Conservation (phyloP, 1,140 invertebrate genomes). For the Saccostrea cuccullata region DNA sequence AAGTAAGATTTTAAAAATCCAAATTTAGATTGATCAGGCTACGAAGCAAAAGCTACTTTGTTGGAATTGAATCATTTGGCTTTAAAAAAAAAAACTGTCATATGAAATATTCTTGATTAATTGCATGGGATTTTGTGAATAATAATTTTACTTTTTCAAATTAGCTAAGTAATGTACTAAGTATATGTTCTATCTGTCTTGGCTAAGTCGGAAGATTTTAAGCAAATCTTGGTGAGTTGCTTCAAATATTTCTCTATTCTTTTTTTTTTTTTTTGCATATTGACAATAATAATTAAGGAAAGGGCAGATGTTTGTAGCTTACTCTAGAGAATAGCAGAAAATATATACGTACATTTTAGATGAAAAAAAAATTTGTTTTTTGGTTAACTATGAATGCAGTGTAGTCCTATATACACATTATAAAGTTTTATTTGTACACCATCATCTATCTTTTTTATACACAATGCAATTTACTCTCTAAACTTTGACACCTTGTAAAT, state of each 20-base stretch:
- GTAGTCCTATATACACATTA: no score
- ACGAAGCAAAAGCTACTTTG: no score
- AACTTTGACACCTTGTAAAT: background rate
- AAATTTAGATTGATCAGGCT: no score
- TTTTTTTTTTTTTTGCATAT: slow-evolving; percentile 25
- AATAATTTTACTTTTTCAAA: no score
- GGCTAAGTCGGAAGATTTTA: slow-evolving; percentile 23
- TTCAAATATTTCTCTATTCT: background rate
- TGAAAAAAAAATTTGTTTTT: no score
- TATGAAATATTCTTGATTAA: no score
- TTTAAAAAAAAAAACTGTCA: no score
- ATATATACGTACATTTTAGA: no score
- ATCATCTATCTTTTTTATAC: background rate
- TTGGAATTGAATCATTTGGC: no score
- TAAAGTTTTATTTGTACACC: no score
- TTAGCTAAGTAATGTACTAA: background rate
- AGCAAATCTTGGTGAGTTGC: slow-evolving; percentile 29
- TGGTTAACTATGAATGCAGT: no score
- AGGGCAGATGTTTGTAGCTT: slow-evolving; percentile 23
- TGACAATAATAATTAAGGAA: background rate
- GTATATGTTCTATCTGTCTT: slow-evolving; percentile 28
- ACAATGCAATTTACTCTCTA: background rate
- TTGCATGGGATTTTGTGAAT: background rate
- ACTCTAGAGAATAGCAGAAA: background rate
- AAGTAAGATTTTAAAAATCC: no score